phyloP scores from a whole-genome alignment of 2,113 vertebrate genomes.

The Seriola dumerili region DNA sequence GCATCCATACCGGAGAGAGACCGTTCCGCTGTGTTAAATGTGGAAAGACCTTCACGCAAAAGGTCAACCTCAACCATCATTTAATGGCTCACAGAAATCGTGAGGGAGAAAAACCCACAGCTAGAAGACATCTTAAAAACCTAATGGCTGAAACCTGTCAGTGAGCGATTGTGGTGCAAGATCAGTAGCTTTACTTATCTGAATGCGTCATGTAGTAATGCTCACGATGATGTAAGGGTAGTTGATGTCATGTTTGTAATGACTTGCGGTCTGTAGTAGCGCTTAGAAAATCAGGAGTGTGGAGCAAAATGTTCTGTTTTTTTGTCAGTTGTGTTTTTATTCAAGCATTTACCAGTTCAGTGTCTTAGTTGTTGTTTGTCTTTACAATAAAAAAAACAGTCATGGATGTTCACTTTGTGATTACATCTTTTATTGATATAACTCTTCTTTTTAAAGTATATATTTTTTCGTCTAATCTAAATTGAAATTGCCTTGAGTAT shows the following conservation, averaged over 20 bases:
- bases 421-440: slow-evolving; percentile 56
- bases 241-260: slow-evolving; percentile 28
- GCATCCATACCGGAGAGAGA: slow-evolving; percentile 78
- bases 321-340: slow-evolving; percentile 14
- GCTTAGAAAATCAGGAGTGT: neutral
- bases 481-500: slow-evolving; percentile 5
- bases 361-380: slow-evolving; percentile 13
- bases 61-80: slow-evolving; percentile 79
- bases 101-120: slow-evolving; percentile 6
- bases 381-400: slow-evolving; percentile 40
- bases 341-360: neutral
- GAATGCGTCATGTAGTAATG: neutral
- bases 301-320: neutral
- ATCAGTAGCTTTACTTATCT: neutral
- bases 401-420: slow-evolving; percentile 21
- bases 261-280: slow-evolving; percentile 1
- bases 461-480: slow-evolving; percentile 1
- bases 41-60: slow-evolving; percentile 77
- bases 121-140: slow-evolving; percentile 12
- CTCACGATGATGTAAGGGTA: neutral
- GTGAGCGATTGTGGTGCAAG: neutral
- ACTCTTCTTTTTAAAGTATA: neutral
- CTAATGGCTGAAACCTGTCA: neutral
- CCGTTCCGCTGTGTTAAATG: slow-evolving; percentile 75
- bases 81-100: slow-evolving; percentile 64